These are phyloP conservation scores for Podarcis cretensis DNA, from an alignment of 2,113 vertebrate genomes.

Conservation along the genomic window DNA sequence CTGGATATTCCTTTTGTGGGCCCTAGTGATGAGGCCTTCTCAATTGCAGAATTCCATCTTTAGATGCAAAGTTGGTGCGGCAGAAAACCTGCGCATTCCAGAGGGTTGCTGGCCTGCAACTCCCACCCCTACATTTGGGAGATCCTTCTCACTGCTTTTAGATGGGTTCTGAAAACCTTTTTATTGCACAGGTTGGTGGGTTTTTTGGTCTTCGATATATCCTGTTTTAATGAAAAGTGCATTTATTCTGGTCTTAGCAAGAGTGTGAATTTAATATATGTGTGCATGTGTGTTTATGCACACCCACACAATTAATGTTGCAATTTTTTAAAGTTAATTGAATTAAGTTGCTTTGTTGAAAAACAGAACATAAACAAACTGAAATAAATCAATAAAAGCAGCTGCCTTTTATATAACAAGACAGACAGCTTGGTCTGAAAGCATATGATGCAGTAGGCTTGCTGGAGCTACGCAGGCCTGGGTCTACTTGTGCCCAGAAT, in stretches of 20 bases:
- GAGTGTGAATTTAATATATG: too few relatives aligned
- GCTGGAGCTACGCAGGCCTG: not conserved
- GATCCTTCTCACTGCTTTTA: not conserved
- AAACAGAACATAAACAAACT: not conserved
- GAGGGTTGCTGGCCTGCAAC: too few relatives aligned
- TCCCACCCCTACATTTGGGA: not conserved
- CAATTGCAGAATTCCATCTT: not conserved
- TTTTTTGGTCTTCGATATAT: too few relatives aligned
- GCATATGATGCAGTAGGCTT: not conserved
- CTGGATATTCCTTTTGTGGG: not conserved
- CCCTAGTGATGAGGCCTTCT: not conserved
- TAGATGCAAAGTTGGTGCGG: too few relatives aligned
- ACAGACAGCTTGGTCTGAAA: not conserved
- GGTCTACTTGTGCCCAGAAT: not conserved
- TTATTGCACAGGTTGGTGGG: not conserved
- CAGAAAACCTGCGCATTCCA: too few relatives aligned
- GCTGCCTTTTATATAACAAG: too few relatives aligned
- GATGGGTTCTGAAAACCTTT: not conserved
- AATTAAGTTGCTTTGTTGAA: not conserved
- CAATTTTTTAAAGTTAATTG: too few relatives aligned
- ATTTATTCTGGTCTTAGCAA: too few relatives aligned
- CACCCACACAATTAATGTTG: too few relatives aligned
- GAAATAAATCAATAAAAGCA: not conserved
- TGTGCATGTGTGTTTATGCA: too few relatives aligned
- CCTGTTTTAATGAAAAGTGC: too few relatives aligned